Evolutionary conservation across 2,113 vertebrate genomes (phyloP), one percentile per base, ranked within the genome.

Genomic region (Ibidorhyncha struthersii): DNA sequence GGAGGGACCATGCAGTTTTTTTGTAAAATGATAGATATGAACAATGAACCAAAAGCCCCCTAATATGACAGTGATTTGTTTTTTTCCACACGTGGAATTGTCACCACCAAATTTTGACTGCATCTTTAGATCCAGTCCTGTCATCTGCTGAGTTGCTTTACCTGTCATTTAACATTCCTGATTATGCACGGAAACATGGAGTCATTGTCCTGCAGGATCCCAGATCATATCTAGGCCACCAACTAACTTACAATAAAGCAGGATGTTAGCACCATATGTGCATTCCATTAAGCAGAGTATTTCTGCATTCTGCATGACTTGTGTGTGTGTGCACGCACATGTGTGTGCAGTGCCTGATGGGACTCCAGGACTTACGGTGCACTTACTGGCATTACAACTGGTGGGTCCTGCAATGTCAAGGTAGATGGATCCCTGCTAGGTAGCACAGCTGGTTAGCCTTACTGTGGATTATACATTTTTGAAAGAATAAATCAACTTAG

Each of bases 311-410:
- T 62, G 16, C 17, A 29, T 8, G 49, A 10, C 23, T 1, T 52
- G 10, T 20, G 9, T 43, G 16, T 34, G 8, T 21, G 26, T 22
- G 34, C 15, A 5, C 0, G 0, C 8, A 6, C 16, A 14, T 5
- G 4, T 8, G 25, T 30, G 14, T 26, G 80, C 53, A 26, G 13
- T 21, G 5, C 6, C 58, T 38, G 30, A n/a, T 17, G 21, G 14
- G 25, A 56, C 23, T 9, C 41, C 18, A 71, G 45, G 20, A 32
- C 3, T n/a, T 84, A 10, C 7, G 59, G 34, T 30, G 30, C 38
- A 15, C 14, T 61, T 36, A 32, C 13, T 67, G 32, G 14, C 11
- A 32, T n/a, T 52, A 43, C 0, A 9, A 10, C 6, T 43, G 21
- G 3, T 43, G 25, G 19, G 8, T 47, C 6, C 43, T 87, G 25